A percentile compares a stretch with the other conserved stretches of the same genome.
Conservation (phyloP, 1,140 invertebrate genomes). For the Ceratitis capitata region DNA sequence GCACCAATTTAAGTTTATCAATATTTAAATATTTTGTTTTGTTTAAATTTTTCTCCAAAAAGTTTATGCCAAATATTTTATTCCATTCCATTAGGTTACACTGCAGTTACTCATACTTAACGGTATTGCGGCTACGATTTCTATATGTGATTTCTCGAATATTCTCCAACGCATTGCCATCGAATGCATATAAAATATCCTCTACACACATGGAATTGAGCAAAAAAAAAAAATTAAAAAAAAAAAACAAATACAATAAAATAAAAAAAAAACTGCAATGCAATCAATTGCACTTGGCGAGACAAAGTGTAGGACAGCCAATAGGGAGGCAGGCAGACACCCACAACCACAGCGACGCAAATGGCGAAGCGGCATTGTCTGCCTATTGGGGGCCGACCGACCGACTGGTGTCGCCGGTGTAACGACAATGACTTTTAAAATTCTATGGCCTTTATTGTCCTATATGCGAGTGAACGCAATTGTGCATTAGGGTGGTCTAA, state of each 20-base stretch:
- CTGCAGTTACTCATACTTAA: not conserved
- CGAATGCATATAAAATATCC: not conserved
- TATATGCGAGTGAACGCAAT: not conserved
- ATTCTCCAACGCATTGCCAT: not conserved
- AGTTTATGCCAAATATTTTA: too few relatives aligned
- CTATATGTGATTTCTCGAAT: not conserved
- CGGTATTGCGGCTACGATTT: not conserved
- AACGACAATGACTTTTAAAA: constrained; percentile 6
- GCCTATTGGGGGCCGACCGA: not conserved
- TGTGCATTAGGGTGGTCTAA: not conserved
- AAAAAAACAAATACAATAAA: not conserved
- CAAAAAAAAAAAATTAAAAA: not conserved
- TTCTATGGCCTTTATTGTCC: not conserved
- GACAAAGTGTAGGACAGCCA: too few relatives aligned
- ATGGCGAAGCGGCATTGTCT: not conserved
- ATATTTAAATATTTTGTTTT: too few relatives aligned
- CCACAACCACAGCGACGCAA: not conserved
- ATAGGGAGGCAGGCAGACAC: not conserved
- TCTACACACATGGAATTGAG: not conserved
- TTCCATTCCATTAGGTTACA: too few relatives aligned
- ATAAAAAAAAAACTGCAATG: not conserved
- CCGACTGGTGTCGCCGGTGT: not conserved
- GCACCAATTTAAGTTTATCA: too few relatives aligned
- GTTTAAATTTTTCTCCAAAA: too few relatives aligned
- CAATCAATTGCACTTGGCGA: not conserved